Evolutionary conservation across 2,113 vertebrate species (phyloP).

Genomic region (Prietella phreatophila): DNA sequence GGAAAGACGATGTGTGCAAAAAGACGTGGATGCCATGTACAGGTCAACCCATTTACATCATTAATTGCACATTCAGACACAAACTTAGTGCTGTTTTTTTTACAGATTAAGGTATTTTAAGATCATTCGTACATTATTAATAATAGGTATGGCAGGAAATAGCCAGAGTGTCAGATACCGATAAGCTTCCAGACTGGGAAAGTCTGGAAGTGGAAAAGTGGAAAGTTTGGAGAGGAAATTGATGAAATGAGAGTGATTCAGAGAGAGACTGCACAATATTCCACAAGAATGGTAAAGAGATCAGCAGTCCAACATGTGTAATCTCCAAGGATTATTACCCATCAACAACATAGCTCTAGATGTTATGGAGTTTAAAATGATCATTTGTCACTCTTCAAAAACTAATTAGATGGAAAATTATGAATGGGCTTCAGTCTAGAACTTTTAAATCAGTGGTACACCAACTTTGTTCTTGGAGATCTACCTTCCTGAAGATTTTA

Average conservation of each 20-base stretch:
- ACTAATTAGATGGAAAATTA: background rate
- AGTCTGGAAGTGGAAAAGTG: too few relatives aligned
- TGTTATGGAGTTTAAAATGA: background rate
- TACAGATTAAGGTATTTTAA: background rate
- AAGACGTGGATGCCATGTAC: background rate
- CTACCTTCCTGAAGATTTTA: too few relatives aligned
- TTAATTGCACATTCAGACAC: background rate
- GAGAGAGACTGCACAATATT: background rate
- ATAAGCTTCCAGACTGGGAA: constrained; percentile 25
- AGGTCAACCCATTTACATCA: background rate
- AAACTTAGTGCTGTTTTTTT: background rate
- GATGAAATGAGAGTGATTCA: background rate
- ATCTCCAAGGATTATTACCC: background rate
- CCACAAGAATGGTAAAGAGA: background rate
- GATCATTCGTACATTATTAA: background rate
- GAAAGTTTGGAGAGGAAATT: constrained; percentile 6
- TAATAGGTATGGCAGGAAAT: background rate
- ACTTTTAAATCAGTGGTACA: too few relatives aligned
- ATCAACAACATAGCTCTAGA: background rate
- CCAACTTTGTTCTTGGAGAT: too few relatives aligned
- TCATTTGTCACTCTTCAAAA: background rate
- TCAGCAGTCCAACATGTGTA: background rate
- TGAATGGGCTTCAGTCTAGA: too few relatives aligned
- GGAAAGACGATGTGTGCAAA: background rate
- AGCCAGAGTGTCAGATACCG: background rate